Conservation (phyloP, 2,113 vertebrate genomes). For the Colaptes auratus region DNA sequence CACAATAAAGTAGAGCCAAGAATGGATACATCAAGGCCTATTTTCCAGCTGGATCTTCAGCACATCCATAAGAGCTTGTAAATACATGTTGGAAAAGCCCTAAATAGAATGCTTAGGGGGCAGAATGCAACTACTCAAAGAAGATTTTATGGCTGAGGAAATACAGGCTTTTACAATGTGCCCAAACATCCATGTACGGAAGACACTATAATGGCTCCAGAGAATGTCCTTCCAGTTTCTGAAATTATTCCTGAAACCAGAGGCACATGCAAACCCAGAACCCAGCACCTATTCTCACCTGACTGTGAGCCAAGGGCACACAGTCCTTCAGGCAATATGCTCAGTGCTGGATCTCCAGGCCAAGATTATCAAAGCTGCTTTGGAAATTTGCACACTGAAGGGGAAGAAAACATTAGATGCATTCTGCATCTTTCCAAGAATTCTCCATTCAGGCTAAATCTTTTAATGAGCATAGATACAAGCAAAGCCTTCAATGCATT, state of each 20-base stretch:
- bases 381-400: not conserved
- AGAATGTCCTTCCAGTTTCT: conserved; percentile 21
- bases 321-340: not conserved
- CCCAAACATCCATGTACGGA: not conserved
- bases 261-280: not conserved
- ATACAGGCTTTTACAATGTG: conserved; percentile 35
- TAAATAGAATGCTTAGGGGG: conserved; percentile 66
- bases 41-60: conserved; percentile 45
- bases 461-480: not conserved
- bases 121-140: conserved; percentile 39
- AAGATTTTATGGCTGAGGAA: conserved; percentile 37
- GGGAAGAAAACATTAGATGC: not conserved
- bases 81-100: conserved; percentile 66
- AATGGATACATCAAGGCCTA: conserved; percentile 42
- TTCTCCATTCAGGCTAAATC: not conserved
- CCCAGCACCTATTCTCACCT: not conserved
- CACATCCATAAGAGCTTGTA: conserved; percentile 64
- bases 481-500: not conserved
- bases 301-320: not conserved
- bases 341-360: not conserved
- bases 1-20: conserved; percentile 34
- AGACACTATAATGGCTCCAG: conserved; percentile 25
- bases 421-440: not conserved
- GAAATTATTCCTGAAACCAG: conserved; percentile 35
- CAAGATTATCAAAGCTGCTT: not conserved